A percentile compares a stretch with the other conserved stretches of the same genome.
These are phyloP conservation scores for Cirrhinus molitorella DNA, from an alignment of 2,797 vertebrate genomes.

Conservation along the genomic window DNA sequence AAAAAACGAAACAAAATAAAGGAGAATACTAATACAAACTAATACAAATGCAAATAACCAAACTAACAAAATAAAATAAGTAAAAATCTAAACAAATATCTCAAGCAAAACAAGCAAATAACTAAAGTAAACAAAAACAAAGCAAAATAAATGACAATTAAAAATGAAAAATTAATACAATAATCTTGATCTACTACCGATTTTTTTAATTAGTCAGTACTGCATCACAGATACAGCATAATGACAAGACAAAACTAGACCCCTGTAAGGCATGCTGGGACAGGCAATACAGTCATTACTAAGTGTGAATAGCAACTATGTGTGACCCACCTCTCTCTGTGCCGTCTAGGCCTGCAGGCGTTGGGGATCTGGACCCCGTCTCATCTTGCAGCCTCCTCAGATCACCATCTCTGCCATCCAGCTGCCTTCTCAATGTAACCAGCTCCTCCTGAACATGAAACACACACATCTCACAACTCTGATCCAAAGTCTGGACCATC, in stretches of 20 bases:
- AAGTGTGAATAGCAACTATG: conserved; percentile 11
- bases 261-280: conserved; percentile 27
- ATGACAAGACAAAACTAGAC: conserved; percentile 22
- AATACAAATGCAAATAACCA: too few relatives aligned
- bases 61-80: too few relatives aligned
- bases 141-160: neutral
- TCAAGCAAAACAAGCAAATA: neutral
- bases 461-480: conserved; percentile 1
- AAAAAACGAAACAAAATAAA: too few relatives aligned
- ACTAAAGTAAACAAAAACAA: neutral
- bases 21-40: too few relatives aligned
- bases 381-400: conserved; percentile 89
- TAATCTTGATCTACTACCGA: neutral
- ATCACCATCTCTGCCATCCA: conserved; percentile 90
- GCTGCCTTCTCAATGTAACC: conserved; percentile 85
- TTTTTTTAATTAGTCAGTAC: neutral
- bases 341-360: conserved; percentile 79
- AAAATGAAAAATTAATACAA: neutral
- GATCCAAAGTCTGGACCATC: neutral
- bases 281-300: conserved; percentile 29
- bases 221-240: conserved; percentile 1
- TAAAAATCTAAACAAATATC: neutral
- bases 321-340: conserved; percentile 86
- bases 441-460: conserved; percentile 88
- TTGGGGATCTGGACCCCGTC: conserved; percentile 75